phyloP scores from a whole-genome alignment of 2,888 invertebrate genomes.

The Noctua janthina region DNA sequence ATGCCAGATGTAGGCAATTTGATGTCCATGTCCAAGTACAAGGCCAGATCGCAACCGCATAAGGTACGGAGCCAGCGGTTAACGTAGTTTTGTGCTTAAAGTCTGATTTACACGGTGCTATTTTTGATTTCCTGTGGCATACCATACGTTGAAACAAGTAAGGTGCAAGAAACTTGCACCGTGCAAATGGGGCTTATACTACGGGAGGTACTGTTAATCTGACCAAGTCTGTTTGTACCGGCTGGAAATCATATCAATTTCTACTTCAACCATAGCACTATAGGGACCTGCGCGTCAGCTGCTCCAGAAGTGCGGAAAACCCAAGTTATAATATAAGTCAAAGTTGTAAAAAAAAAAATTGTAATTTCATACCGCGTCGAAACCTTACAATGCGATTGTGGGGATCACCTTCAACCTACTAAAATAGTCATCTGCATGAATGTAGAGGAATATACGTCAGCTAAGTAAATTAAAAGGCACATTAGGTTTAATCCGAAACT shows the following conservation, averaged over 20 bases:
- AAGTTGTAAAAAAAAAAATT: too few relatives aligned
- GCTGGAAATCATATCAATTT: not conserved
- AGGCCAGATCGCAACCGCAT: conserved; percentile 70
- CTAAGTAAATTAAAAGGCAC: too few relatives aligned
- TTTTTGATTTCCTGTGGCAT: not conserved
- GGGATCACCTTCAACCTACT: too few relatives aligned
- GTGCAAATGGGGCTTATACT: not conserved
- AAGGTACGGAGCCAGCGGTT: conserved; percentile 63
- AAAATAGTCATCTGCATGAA: too few relatives aligned
- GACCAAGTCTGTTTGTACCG: not conserved
- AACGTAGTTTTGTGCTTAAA: not conserved
- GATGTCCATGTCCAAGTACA: conserved; percentile 79
- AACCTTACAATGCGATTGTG: too few relatives aligned
- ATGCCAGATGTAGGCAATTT: conserved; percentile 74
- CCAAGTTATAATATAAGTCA: too few relatives aligned
- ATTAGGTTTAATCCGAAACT: too few relatives aligned
- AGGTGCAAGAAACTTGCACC: not conserved
- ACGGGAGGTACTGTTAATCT: not conserved
- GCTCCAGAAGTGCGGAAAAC: too few relatives aligned
- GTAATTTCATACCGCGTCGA: too few relatives aligned
- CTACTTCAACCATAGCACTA: too few relatives aligned
- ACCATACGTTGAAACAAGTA: not conserved
- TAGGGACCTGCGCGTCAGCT: too few relatives aligned
- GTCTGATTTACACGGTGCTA: not conserved
- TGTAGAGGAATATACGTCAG: too few relatives aligned